A percentile compares a stretch with the other conserved stretches of the same genome.
Conservation (phyloP, 2,888 invertebrate genomes). For the Theretra japonica region DNA sequence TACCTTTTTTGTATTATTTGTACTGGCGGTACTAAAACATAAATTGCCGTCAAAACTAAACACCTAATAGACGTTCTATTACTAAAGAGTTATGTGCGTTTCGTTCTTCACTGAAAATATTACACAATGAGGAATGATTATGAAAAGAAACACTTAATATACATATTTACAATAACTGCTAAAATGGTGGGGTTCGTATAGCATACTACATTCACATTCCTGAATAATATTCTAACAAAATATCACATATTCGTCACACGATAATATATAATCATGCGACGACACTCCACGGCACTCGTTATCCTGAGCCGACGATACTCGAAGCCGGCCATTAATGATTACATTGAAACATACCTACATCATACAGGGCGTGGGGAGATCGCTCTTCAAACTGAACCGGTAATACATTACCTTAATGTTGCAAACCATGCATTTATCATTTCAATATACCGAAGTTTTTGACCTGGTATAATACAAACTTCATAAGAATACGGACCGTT, state of each 20-base stretch:
- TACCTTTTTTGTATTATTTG: background rate
- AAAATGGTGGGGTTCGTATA: slow-evolving; percentile 51
- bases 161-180: slow-evolving; percentile 40
- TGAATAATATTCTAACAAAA: slow-evolving; percentile 48
- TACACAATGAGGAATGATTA: slow-evolving; percentile 45
- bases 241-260: slow-evolving; percentile 55
- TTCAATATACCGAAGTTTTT: no score
- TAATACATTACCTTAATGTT: no score
- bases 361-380: background rate
- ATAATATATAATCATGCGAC: slow-evolving; percentile 9
- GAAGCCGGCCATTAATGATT: background rate
- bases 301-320: background rate
- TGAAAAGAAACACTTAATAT: slow-evolving; percentile 40
- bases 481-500: no score
- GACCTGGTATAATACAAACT: no score
- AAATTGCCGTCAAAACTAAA: background rate
- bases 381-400: no score
- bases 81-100: background rate
- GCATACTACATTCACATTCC: slow-evolving; percentile 39
- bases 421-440: no score
- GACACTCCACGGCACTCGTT: slow-evolving; percentile 9
- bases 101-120: slow-evolving; percentile 23
- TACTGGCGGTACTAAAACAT: background rate
- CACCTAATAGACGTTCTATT: background rate
- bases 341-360: background rate